Evolutionary conservation across 35 echinoderm and acorn worm genomes (phyloP), one percentile per base, ranked within the genome.

Genomic region (Lytechinus variegatus): DNA sequence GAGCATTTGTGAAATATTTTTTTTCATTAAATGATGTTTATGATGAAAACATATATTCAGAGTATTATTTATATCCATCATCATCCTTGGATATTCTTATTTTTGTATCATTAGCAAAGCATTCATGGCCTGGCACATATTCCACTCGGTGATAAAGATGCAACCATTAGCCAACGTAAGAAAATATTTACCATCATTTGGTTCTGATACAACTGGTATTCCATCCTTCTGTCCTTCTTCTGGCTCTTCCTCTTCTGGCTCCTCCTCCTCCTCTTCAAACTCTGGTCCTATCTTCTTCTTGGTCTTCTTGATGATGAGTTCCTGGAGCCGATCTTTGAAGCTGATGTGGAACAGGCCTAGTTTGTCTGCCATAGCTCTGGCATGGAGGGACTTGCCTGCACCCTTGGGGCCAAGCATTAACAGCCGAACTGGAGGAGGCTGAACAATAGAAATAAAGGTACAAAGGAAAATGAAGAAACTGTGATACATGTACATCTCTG

Each of bases 211-310:
- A 7, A 79, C 66, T 24, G 66, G 66, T 79, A 79, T 87, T 95
- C 94, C 94, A 87, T 95, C 88, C 27, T 90, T 61, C 12, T 61
- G 90, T 94, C 54, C 94, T 56, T 96, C 98, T 87, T 95, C 96
- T 19, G 98, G 97, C 6, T 97, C 96, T 60, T 99, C 98, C 90
- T 99, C 98, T 54, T 97, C 98, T 57, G 98, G 97, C 86, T 99
- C 98, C 90, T 99, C 98, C 60, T 97, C 98, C 86, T 99, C 98
- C 87, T 99, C 98, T 87, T 99, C 98, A 95, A 54, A 97, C 95
- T 99, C 98, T 21, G 97, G 98, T 33, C 97, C 98, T 91, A 99
- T 96, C 91, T 97, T 99, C 96, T 99, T 99, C 95, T 99, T 99
- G 29, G 98, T 99, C 95, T 99, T 99, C 44, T 96, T 97, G 54